Evolutionary conservation across 2,888 invertebrate species (phyloP), one percentile per base, ranked within the genome.

Genomic region (Cylindroiulus punctatus): DNA sequence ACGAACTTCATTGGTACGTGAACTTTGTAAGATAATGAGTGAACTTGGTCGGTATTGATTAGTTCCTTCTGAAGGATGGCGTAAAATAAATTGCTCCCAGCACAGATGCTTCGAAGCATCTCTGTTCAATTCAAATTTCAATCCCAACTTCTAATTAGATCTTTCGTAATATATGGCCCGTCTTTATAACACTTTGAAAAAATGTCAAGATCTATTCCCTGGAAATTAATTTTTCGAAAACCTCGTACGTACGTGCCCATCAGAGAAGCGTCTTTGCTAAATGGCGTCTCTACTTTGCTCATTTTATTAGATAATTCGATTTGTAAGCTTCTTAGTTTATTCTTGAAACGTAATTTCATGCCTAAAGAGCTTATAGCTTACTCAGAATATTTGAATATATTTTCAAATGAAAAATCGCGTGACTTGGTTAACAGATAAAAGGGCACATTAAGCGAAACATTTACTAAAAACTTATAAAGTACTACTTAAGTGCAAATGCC

Each of bases 231-330:
- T 65, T 65, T 65, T 65, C 65, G 22, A 65, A 65, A 65, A 65
- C 65, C 26, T 26, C 12, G 14, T 52, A 19, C 22, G 7, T 44
- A 44, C n/a, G 65, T 8, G 65, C 65, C 26, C 26, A 65, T 65
- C 65, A 26, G 65, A 52, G 52, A 52, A 52, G 52, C 52, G 52
- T 52, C 52, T 2, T 52, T 8, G 12, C 65, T 65, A 65, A 65
- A 65, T 65, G 65, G 65, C 65, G 65, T n/a, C 65, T 65, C 65
- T 65, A 65, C 65, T 65, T 65, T 65, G 65, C 65, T 65, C 65
- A 65, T 65, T 65, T 65, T 65, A 26, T 19, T 26, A 26, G 65
- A 65, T 65, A 65, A 65, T 65, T 65, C 65, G 65, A 65, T 65
- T 26, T 65, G 65, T 65, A 65, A 65, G 65, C 65, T 65, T 65